A percentile compares a stretch with the other conserved stretches of the same genome.
Evolutionary conservation across 2,113 vertebrate species (phyloP).

Genomic region (Ariopsis seemanni): DNA sequence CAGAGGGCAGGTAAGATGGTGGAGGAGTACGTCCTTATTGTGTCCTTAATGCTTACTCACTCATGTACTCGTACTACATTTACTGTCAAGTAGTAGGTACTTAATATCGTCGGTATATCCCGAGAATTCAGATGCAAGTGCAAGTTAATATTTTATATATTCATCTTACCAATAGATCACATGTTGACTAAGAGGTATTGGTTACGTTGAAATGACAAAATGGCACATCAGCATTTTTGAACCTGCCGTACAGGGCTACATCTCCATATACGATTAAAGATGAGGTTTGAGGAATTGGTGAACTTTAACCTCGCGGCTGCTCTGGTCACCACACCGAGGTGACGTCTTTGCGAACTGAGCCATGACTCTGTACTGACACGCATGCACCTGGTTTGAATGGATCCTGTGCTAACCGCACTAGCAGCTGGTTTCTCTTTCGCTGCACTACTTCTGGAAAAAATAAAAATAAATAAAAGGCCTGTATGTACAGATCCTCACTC

Average conservation of each 20-base stretch:
- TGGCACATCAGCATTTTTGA: not conserved
- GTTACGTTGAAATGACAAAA: not conserved
- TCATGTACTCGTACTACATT: no score
- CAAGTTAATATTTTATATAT: not conserved
- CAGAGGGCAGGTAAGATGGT: no score
- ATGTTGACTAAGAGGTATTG: not conserved
- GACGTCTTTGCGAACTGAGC: not conserved
- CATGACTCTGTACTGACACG: conserved; percentile 44
- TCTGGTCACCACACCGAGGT: not conserved
- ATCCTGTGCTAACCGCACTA: conserved; percentile 10
- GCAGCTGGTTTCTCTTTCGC: not conserved
- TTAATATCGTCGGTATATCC: no score
- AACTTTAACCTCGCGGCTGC: not conserved
- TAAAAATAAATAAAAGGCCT: not conserved
- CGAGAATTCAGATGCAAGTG: no score
- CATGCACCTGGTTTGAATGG: conserved; percentile 58
- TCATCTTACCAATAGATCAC: not conserved
- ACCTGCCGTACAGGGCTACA: not conserved
- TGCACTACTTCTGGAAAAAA: not conserved
- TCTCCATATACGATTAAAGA: not conserved
- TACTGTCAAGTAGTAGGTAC: no score
- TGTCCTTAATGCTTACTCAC: no score
- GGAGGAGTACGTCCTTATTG: no score
- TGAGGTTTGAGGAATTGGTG: conserved; percentile 27
- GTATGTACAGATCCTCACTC: not conserved